Percentiles rank a stretch among this genome's conserved stretches.
phyloP scores from a whole-genome alignment of 1,140 invertebrate genomes.

The Araneus ventricosus region DNA sequence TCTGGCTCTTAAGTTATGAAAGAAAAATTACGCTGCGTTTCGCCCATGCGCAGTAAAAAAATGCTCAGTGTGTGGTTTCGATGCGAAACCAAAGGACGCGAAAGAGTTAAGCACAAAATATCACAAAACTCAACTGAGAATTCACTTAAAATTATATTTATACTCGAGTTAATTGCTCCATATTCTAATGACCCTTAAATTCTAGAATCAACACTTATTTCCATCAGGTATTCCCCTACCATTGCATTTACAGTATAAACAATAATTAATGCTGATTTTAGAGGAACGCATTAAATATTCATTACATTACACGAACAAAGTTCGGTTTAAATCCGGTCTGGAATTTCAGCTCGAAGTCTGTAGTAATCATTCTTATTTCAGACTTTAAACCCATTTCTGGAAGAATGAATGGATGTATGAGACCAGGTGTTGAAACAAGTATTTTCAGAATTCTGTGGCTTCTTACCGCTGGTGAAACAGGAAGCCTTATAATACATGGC shows the following conservation, averaged over 20 bases:
- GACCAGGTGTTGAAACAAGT: neutral
- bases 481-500: neutral
- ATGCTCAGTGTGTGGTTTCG: no score
- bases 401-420: neutral
- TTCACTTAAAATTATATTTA: no score
- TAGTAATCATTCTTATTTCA: neutral
- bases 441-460: no score
- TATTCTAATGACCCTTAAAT: neutral
- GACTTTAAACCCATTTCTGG: neutral
- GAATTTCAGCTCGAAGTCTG: neutral
- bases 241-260: neutral
- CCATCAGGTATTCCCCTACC: neutral
- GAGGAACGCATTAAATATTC: neutral
- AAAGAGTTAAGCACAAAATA: no score
- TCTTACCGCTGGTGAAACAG: no score
- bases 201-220: neutral
- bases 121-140: no score
- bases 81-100: no score
- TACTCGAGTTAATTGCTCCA: no score
- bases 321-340: neutral
- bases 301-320: neutral
- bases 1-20: no score
- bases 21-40: no score
- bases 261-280: neutral
- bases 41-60: no score